Evolutionary conservation across 2,797 vertebrate genomes (phyloP).

Genomic region (Chaenodraco wilsoni): DNA sequence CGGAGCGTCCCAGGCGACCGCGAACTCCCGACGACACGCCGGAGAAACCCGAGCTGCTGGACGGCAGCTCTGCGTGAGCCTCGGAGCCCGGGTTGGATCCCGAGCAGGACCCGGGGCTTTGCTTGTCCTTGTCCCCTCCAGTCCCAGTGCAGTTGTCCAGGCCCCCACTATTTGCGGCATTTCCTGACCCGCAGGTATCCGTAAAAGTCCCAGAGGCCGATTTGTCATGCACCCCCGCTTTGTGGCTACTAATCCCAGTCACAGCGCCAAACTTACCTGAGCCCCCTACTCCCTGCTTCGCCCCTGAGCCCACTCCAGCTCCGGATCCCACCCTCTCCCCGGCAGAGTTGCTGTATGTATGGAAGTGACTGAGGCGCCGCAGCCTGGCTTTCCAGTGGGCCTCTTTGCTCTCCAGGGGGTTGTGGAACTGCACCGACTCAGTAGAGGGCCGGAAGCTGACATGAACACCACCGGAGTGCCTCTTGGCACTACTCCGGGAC

Average conservation of each 20-base stretch:
- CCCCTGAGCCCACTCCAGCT: slow-evolving; percentile 64
- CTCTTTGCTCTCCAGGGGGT: slow-evolving; percentile 95
- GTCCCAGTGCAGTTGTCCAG: slow-evolving; percentile 50
- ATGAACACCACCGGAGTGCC: slow-evolving; percentile 87
- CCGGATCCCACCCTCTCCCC: slow-evolving; percentile 75
- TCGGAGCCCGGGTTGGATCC: slow-evolving; percentile 54
- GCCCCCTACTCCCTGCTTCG: slow-evolving; percentile 61
- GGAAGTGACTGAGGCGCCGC: slow-evolving; percentile 94
- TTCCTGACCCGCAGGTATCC: slow-evolving; percentile 40
- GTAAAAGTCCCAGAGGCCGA: slow-evolving; percentile 36
- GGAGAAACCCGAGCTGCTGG: slow-evolving; percentile 55
- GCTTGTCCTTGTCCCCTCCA: slow-evolving; percentile 71
- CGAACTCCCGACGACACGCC: slow-evolving; percentile 75
- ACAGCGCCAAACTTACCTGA: slow-evolving; percentile 77
- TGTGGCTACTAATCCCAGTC: slow-evolving; percentile 72
- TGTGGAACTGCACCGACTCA: slow-evolving; percentile 97
- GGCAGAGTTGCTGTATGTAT: slow-evolving; percentile 84
- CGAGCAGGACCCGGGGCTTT: slow-evolving; percentile 38
- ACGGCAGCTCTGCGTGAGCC: slow-evolving; percentile 48
- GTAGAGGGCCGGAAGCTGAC: slow-evolving; percentile 97
- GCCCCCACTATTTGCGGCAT: slow-evolving; percentile 22
- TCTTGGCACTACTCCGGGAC: slow-evolving; percentile 86
- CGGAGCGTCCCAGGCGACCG: slow-evolving; percentile 84
- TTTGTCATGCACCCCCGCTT: slow-evolving; percentile 64
- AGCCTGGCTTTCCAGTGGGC: slow-evolving; percentile 95